Evolutionary conservation across 2,888 invertebrate genomes (phyloP).

Genomic region (Auanema sp.): DNA sequence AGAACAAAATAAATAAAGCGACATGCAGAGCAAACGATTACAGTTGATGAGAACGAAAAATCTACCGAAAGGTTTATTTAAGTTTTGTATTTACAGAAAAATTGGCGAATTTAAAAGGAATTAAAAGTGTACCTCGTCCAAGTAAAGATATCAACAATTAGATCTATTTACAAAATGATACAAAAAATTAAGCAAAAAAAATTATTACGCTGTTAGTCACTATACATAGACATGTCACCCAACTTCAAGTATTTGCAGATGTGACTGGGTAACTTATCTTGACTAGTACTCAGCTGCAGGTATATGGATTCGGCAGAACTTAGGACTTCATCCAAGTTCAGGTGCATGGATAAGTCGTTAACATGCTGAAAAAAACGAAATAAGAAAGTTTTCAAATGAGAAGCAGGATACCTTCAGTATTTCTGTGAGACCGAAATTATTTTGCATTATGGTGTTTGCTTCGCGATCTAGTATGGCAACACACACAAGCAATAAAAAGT

Average conservation of each 20-base stretch:
- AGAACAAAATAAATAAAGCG: no score
- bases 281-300: constrained; percentile 74
- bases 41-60: no score
- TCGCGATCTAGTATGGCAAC: constrained; percentile 89
- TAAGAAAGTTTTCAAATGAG: not conserved
- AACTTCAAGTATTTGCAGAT: constrained; percentile 43
- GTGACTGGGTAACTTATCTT: constrained; percentile 45
- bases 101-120: no score
- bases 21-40: no score
- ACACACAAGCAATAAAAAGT: constrained; percentile 90
- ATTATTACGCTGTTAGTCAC: no score
- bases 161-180: no score
- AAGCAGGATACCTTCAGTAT: constrained; percentile 89
- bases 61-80: no score
- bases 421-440: constrained; percentile 90
- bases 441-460: constrained; percentile 83
- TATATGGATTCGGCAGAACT: constrained; percentile 89
- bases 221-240: not conserved
- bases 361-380: constrained; percentile 76
- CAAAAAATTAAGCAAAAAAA: no score
- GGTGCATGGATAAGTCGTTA: constrained; percentile 85
- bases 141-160: no score
- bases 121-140: no score
- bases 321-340: constrained; percentile 81
- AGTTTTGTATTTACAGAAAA: no score